These are phyloP conservation scores for Prorops nasuta DNA, from an alignment of 1,140 invertebrate species.

Conservation along the genomic window DNA sequence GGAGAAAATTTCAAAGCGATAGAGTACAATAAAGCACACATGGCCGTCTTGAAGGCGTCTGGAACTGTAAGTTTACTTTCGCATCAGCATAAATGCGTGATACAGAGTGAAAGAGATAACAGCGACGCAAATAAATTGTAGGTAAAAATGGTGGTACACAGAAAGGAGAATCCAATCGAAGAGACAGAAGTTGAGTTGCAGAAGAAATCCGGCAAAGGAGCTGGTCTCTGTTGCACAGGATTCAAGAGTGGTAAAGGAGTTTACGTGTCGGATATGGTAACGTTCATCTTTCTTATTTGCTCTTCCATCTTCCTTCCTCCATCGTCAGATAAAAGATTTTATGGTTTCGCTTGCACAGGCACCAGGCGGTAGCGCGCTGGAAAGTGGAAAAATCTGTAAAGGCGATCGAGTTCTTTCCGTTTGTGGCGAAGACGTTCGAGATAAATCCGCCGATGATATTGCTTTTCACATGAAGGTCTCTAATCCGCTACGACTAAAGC, in stretches of 20 bases:
- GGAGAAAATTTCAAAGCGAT: constrained; percentile 72
- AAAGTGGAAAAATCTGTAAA: constrained; percentile 87
- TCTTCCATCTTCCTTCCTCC: too few species aligned
- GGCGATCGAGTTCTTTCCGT: constrained; percentile 91
- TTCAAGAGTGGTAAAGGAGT: constrained; percentile 84
- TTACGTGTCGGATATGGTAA: constrained; percentile 93
- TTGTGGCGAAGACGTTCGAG: constrained; percentile 83
- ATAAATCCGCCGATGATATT: constrained; percentile 75
- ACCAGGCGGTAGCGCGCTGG: constrained; percentile 85
- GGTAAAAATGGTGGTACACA: constrained; percentile 86
- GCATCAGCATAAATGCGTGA: too few species aligned
- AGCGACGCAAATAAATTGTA: constrained; percentile 58
- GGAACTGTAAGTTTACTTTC: constrained; percentile 64
- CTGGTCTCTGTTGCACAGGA: constrained; percentile 89
- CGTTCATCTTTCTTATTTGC: too few species aligned
- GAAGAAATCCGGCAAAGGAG: constrained; percentile 89
- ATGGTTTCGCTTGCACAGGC: constrained; percentile 58
- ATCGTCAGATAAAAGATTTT: not conserved
- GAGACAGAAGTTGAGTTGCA: constrained; percentile 86
- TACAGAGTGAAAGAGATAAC: too few species aligned
- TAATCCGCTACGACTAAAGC: constrained; percentile 49
- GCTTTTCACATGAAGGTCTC: constrained; percentile 50
- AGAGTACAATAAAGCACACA: constrained; percentile 64
- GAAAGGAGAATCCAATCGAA: constrained; percentile 80
- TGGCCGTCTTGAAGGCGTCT: constrained; percentile 61